Evolutionary conservation across 2,797 vertebrate genomes (phyloP).

Genomic region (Podarcis siculus): DNA sequence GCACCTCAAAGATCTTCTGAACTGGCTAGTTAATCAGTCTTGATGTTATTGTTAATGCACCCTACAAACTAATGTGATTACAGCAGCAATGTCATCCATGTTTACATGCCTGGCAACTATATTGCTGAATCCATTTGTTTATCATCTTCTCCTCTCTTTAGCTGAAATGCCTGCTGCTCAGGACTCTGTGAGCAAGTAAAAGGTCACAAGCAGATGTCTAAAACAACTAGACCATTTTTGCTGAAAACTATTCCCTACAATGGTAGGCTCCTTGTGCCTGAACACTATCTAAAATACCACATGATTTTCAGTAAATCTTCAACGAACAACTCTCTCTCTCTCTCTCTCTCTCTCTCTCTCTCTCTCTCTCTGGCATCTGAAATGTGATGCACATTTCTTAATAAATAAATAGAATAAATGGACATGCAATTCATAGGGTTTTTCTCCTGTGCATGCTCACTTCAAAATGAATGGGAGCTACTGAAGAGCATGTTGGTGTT

Average conservation of each 20-base stretch:
- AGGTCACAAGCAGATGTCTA: slow-evolving; percentile 35
- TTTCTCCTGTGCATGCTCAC: not conserved
- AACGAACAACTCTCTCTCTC: not conserved
- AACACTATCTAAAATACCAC: not conserved
- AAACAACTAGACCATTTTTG: slow-evolving; percentile 12
- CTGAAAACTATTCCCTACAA: not conserved
- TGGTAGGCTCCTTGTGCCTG: not conserved
- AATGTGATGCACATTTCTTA: slow-evolving; percentile 13
- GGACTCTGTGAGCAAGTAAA: slow-evolving; percentile 22
- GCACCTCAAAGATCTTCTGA: slow-evolving; percentile 28
- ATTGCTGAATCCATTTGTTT: slow-evolving; percentile 65
- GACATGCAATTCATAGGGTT: not conserved
- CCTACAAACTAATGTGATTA: slow-evolving; percentile 51
- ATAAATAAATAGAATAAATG: not conserved
- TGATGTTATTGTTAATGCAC: slow-evolving; percentile 49
- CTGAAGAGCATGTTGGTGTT: not conserved
- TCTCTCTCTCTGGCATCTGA: not conserved
- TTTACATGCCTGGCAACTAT: slow-evolving; percentile 64
- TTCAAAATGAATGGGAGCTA: not conserved
- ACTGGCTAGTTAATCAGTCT: slow-evolving; percentile 49
- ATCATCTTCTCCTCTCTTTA: slow-evolving; percentile 3
- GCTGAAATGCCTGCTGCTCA: slow-evolving; percentile 57
- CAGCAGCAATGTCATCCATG: slow-evolving; percentile 59
- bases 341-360: rapidly evolving
- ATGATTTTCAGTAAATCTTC: not conserved